These are phyloP conservation scores for Megaceryle maxima DNA, from an alignment of 2,113 vertebrate species.

Conservation along the genomic window DNA sequence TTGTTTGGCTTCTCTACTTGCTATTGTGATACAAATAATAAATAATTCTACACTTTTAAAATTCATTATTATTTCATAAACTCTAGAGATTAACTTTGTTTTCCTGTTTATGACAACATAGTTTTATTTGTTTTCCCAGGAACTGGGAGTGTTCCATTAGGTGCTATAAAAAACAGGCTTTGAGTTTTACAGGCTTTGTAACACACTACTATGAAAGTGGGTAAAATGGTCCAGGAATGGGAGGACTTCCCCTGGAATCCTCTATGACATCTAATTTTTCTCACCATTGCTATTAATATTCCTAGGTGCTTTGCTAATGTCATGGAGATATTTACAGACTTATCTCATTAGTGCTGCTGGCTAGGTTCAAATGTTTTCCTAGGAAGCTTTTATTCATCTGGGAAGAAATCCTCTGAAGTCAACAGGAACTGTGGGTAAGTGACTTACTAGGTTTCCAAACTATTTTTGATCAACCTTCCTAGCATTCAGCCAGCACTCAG, in stretches of 20 bases:
- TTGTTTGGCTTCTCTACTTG: not conserved
- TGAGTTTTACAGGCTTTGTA: not conserved
- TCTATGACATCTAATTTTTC: not conserved
- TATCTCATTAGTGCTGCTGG: not conserved
- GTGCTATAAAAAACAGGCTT: not conserved
- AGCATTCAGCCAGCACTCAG: not conserved
- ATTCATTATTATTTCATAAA: not conserved
- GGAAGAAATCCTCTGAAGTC: not conserved
- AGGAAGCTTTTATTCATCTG: not conserved
- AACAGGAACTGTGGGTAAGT: not conserved
- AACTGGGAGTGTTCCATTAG: not conserved
- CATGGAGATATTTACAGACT: not conserved
- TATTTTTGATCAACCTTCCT: not conserved
- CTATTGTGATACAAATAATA: constrained; percentile 13
- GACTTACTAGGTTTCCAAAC: not conserved
- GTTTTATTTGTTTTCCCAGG: not conserved
- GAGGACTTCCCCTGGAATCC: not conserved
- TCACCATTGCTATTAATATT: not conserved
- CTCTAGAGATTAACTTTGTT: not conserved
- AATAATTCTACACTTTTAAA: not conserved
- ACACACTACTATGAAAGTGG: not conserved
- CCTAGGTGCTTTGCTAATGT: not conserved
- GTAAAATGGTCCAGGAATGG: not conserved
- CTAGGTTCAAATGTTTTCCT: not conserved
- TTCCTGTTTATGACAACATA: not conserved